Base-by-base conservation (phyloP, 2,888 invertebrate genomes). In the Chymomyza fuscimana region DNA sequence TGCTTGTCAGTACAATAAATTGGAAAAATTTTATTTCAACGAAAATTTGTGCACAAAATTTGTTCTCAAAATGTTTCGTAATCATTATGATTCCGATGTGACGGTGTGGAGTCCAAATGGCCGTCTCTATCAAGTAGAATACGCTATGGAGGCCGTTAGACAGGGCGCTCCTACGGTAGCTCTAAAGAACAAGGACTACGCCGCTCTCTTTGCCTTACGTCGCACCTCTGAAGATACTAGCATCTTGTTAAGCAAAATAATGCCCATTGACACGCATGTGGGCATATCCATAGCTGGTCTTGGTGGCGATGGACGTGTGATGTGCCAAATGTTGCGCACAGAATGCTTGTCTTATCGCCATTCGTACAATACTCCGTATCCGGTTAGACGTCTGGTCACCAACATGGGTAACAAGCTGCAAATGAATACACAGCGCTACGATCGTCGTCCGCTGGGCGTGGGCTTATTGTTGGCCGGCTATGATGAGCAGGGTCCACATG, bases 101-200 rank as follows among this genome's bases (percentile, higher is more conserved):
- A 99, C 99, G 9, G 97, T 99, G 73, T 99, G 99, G 99, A 99
- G 99, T 92, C 99, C 99, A 0, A 99, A 99, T 89, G 97, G 97
- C 1, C 95, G 97, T 32, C 93, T 97, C 58, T 97, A 97, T 91
- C 97, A 97, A 91, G 98, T 99, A 63, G 99, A 99, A 92, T 99
- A 99, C 93, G 99, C 99, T 0, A 99, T 99, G 98, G 99, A 99
- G 92, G 99, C 99, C 0, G 99, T 99, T 0, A 99, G 99, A 91
- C 76, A 87, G 19, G 91, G 91, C 6, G 82, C 90, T 0, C 90
- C 89, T 0, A 87, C 99, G 0, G 98, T 99, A 3, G 99, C 97
- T 0, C 92, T 99, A 32, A 99, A 99, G 92, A 98, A 96, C 88
- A 95, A 95, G 78, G 96, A 97, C 74, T 97, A 96, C 93, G 98